A percentile compares a stretch with the other conserved stretches of the same genome.
These are phyloP conservation scores for Oreohelix idahoensis DNA, from an alignment of 1,140 invertebrate genomes.

Conservation along the genomic window DNA sequence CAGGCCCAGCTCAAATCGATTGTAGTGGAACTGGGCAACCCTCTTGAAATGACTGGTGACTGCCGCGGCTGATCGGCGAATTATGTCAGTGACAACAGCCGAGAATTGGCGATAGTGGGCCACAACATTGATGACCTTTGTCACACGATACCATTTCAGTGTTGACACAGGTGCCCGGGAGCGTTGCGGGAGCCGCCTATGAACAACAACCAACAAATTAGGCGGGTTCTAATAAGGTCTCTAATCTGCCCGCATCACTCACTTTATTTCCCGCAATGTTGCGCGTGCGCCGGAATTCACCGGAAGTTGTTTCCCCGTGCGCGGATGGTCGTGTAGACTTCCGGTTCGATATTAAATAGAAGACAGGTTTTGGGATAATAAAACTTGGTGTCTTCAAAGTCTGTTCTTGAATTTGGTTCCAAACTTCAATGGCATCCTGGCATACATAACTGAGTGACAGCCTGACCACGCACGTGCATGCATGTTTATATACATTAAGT, in stretches of 20 bases:
- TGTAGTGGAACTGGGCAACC: neutral
- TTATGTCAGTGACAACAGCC: neutral
- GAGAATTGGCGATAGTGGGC: conserved; percentile 2
- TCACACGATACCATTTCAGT: conserved; percentile 18
- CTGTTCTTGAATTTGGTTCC: neutral
- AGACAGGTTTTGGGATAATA: neutral
- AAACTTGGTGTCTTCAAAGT: neutral
- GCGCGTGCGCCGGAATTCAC: conserved; percentile 27
- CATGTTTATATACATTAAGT: neutral
- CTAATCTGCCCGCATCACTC: conserved; percentile 33
- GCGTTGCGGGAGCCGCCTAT: neutral
- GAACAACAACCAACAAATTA: conserved; percentile 26
- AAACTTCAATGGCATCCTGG: neutral
- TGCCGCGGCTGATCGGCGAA: neutral
- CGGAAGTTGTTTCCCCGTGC: conserved; percentile 26
- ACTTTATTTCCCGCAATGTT: conserved; percentile 24
- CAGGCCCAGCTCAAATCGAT: neutral
- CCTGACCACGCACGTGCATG: neutral
- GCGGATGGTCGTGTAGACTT: conserved; percentile 9
- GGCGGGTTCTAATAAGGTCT: conserved; percentile 1
- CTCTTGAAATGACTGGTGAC: neutral
- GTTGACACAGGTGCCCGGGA: conserved; percentile 30
- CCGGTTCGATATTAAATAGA: conserved; percentile 5
- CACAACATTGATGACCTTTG: neutral
- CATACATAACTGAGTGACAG: neutral